Evolutionary conservation across 2,888 invertebrate species (phyloP).

Genomic region (Caenorhabditis macrosperma): DNA sequence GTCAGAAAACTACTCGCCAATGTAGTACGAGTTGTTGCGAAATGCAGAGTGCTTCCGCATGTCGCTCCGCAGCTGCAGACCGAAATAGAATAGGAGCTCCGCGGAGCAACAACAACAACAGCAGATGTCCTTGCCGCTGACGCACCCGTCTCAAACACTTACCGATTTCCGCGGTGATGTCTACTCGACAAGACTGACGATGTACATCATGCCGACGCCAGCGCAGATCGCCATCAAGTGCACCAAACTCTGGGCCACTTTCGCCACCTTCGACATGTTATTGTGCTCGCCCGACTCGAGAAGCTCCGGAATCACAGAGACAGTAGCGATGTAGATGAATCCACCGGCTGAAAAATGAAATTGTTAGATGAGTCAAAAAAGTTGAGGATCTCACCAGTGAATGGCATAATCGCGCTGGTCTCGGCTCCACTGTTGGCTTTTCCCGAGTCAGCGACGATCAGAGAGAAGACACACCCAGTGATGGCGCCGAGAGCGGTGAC

Average conservation of each 20-base stretch:
- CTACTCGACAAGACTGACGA: slow-evolving; percentile 44
- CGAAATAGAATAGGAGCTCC: background rate
- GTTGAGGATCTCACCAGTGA: slow-evolving; percentile 81
- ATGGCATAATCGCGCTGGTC: slow-evolving; percentile 92
- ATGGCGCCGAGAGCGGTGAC: slow-evolving; percentile 95
- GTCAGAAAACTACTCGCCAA: too few relatives aligned
- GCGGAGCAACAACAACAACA: background rate
- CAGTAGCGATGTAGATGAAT: slow-evolving; percentile 99
- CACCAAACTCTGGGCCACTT: slow-evolving; percentile 35
- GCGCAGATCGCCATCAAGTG: slow-evolving; percentile 26
- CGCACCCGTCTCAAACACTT: background rate
- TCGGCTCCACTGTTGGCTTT: slow-evolving; percentile 82
- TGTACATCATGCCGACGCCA: slow-evolving; percentile 55
- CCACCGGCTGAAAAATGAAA: slow-evolving; percentile 82
- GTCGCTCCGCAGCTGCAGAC: background rate
- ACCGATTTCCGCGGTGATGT: too few relatives aligned
- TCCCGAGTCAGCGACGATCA: slow-evolving; percentile 63
- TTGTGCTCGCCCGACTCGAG: slow-evolving; percentile 81
- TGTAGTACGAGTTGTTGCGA: too few relatives aligned
- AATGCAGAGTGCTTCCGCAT: background rate
- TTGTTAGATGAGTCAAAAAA: background rate
- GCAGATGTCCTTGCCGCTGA: background rate
- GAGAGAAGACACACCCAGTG: slow-evolving; percentile 84
- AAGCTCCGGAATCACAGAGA: slow-evolving; percentile 97
- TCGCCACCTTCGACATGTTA: slow-evolving; percentile 36